phyloP scores from a whole-genome alignment of 2,888 invertebrate species.

The Bellardia pandia region DNA sequence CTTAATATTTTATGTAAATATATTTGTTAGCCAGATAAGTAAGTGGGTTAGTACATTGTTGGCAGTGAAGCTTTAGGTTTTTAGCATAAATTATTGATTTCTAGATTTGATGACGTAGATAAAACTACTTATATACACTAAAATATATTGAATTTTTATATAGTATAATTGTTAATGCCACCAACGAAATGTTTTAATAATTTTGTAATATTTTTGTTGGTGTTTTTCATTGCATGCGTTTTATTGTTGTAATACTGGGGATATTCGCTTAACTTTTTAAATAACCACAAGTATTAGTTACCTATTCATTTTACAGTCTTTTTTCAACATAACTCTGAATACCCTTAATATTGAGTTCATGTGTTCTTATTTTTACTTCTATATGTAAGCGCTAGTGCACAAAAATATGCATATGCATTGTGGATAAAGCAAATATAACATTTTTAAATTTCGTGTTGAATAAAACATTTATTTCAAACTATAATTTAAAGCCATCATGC shows the following conservation, averaged over 20 bases:
- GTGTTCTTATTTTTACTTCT: not conserved
- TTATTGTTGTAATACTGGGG: too few species aligned
- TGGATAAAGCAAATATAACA: not conserved
- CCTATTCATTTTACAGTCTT: too few species aligned
- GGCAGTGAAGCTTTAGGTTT: not conserved
- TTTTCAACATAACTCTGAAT: not conserved
- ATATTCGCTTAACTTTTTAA: too few species aligned
- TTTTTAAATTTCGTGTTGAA: constrained; percentile 23
- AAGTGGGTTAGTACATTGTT: not conserved
- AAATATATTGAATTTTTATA: not conserved
- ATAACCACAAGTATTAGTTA: too few species aligned
- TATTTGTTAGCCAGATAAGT: constrained; percentile 6
- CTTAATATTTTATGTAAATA: constrained; percentile 17
- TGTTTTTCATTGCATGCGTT: not conserved
- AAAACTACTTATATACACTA: not conserved
- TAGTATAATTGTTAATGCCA: not conserved
- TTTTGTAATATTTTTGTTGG: not conserved
- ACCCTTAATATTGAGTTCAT: not conserved
- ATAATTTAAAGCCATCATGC: constrained; percentile 49
- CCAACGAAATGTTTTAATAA: not conserved
- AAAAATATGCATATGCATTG: not conserved
- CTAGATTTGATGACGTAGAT: not conserved
- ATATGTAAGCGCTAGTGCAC: not conserved
- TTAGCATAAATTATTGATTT: not conserved
- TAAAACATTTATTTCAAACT: constrained; percentile 28